Percentiles rank a stretch among this genome's conserved stretches.
These are phyloP conservation scores for Euborellia annulipes DNA, from an alignment of 1,140 invertebrate genomes.

Conservation along the genomic window DNA sequence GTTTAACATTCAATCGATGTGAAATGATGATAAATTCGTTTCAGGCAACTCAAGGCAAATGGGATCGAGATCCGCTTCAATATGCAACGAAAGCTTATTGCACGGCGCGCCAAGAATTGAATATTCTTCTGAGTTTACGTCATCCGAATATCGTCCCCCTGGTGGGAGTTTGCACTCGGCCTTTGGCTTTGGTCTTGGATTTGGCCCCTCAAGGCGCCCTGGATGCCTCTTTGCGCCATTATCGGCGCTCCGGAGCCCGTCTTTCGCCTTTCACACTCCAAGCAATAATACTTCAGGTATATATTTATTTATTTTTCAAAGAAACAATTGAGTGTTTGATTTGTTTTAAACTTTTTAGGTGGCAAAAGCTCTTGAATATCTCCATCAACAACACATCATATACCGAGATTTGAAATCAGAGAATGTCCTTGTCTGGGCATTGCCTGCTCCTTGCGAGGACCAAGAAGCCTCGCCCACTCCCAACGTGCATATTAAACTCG, in stretches of 20 bases:
- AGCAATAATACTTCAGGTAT: conserved; percentile 66
- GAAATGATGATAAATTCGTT: conserved; percentile 13
- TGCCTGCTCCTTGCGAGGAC: conserved; percentile 51
- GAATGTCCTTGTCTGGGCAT: conserved; percentile 92
- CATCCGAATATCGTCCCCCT: conserved; percentile 88
- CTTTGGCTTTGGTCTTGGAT: conserved; percentile 79
- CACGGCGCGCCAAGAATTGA: conserved; percentile 84
- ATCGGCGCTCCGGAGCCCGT: conserved; percentile 63
- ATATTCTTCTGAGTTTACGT: conserved; percentile 67
- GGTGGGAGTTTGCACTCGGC: conserved; percentile 72
- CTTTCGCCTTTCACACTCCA: conserved; percentile 68
- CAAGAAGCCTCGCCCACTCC: conserved; percentile 30
- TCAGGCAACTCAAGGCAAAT: conserved; percentile 68
- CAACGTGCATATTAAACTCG: conserved; percentile 77
- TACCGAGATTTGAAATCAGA: conserved; percentile 96
- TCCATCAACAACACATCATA: conserved; percentile 87
- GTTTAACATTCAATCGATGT: conserved; percentile 1
- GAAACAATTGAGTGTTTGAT: background rate
- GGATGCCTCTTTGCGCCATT: conserved; percentile 63
- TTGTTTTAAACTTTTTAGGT: conserved; percentile 34
- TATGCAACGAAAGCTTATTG: conserved; percentile 90
- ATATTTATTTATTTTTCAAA: background rate
- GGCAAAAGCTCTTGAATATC: conserved; percentile 86
- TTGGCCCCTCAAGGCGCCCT: conserved; percentile 84
- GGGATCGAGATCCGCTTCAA: conserved; percentile 78